Evolutionary conservation across 2,113 vertebrate genomes (phyloP).

Genomic region (Otolemur garnettii): DNA sequence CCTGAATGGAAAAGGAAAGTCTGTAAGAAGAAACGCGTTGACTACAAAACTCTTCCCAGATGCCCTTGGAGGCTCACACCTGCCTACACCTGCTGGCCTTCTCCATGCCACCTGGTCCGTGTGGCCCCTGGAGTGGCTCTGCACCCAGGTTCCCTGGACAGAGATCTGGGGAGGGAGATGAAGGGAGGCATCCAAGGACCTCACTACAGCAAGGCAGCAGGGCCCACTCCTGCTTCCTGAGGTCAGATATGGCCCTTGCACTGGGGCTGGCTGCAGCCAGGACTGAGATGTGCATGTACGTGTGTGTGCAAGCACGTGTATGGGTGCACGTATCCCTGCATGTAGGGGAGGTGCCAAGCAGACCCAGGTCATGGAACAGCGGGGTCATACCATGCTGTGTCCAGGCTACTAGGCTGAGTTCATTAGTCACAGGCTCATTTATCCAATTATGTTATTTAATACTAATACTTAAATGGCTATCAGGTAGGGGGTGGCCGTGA

Average conservation of each 20-base stretch:
- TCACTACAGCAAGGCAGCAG: not conserved
- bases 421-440: not conserved
- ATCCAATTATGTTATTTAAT: not conserved
- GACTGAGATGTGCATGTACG: not conserved
- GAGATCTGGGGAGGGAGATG: not conserved
- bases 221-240: not conserved
- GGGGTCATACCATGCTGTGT: not conserved
- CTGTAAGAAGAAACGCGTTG: not conserved
- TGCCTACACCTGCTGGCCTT: not conserved
- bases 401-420: not conserved
- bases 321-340: not conserved
- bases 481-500: not conserved
- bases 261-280: not conserved
- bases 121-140: not conserved
- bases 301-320: too few species aligned
- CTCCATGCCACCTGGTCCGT: rapidly evolving
- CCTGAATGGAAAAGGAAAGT: constrained; percentile 55
- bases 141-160: not conserved
- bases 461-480: not conserved
- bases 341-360: not conserved
- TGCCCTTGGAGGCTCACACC: not conserved
- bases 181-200: not conserved
- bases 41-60: not conserved
- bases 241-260: not conserved
- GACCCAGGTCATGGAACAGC: not conserved